A percentile compares a stretch with the other conserved stretches of the same genome.
phyloP scores from a whole-genome alignment of 2,888 invertebrate genomes.

The Patella ulyssiponensis region DNA sequence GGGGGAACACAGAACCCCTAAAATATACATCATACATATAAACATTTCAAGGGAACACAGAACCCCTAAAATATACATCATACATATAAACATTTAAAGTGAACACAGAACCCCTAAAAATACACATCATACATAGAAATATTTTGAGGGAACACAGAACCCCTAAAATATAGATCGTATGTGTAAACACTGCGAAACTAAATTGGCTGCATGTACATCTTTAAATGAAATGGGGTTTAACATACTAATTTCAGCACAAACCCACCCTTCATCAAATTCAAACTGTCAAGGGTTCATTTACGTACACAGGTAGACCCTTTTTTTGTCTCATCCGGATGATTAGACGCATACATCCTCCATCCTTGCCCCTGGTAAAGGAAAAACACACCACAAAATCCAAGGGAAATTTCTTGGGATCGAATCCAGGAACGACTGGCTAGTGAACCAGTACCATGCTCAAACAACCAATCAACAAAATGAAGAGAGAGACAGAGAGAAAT shows the following conservation, averaged over 20 bases:
- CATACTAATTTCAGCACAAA: too few relatives aligned
- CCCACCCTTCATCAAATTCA: too few relatives aligned
- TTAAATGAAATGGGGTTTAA: neutral
- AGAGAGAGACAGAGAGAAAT: neutral
- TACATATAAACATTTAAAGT: slow-evolving; percentile 77
- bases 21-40: slow-evolving; percentile 22
- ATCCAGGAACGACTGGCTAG: neutral
- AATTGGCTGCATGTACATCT: neutral
- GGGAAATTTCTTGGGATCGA: too few relatives aligned
- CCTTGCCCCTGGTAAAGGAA: too few relatives aligned
- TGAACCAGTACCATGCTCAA: neutral
- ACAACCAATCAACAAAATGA: neutral
- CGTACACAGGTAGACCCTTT: too few relatives aligned
- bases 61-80: neutral
- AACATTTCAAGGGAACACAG: neutral
- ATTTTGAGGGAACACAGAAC: slow-evolving; percentile 91
- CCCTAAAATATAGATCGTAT: slow-evolving; percentile 76
- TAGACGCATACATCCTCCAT: too few relatives aligned
- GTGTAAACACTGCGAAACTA: neutral
- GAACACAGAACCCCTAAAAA: slow-evolving; percentile 89
- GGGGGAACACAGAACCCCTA: slow-evolving; percentile 94
- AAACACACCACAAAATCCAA: too few relatives aligned
- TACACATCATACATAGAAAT: neutral
- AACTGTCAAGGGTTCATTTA: too few relatives aligned
- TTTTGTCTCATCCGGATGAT: too few relatives aligned